These are phyloP conservation scores for Malurus leucopterus DNA, from an alignment of 2,797 vertebrate species.

Conservation along the genomic window DNA sequence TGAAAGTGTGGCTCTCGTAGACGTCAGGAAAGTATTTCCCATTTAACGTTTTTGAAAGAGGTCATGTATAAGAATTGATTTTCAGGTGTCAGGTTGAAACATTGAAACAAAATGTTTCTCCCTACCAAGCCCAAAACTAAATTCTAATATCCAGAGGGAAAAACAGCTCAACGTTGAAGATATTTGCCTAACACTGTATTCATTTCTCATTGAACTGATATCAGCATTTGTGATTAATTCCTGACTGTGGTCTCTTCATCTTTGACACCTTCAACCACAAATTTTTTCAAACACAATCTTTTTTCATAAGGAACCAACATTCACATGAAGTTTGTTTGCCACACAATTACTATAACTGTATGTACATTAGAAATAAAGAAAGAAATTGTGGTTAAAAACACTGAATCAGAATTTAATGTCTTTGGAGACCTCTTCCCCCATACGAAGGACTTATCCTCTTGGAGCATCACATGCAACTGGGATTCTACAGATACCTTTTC, in stretches of 20 bases:
- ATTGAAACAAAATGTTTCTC: neutral
- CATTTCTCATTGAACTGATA: neutral
- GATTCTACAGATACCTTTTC: neutral
- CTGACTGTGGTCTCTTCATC: neutral
- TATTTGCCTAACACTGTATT: neutral
- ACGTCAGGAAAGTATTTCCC: neutral
- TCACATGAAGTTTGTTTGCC: neutral
- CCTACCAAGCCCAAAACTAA: neutral
- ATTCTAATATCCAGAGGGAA: neutral
- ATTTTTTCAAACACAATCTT: neutral
- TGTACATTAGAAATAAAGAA: neutral
- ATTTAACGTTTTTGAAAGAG: conserved; percentile 6
- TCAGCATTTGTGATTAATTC: neutral
- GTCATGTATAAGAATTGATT: neutral
- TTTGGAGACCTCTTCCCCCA: neutral
- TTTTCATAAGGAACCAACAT: neutral
- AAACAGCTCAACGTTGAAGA: neutral
- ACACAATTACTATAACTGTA: neutral
- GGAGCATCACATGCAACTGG: neutral
- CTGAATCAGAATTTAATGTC: neutral
- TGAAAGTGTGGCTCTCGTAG: neutral
- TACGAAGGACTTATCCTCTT: neutral
- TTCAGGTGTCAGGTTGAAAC: conserved; percentile 11
- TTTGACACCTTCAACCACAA: neutral
- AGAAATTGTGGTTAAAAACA: neutral